phyloP scores from a whole-genome alignment of 2,888 invertebrate genomes.

The Nudaria mundana region DNA sequence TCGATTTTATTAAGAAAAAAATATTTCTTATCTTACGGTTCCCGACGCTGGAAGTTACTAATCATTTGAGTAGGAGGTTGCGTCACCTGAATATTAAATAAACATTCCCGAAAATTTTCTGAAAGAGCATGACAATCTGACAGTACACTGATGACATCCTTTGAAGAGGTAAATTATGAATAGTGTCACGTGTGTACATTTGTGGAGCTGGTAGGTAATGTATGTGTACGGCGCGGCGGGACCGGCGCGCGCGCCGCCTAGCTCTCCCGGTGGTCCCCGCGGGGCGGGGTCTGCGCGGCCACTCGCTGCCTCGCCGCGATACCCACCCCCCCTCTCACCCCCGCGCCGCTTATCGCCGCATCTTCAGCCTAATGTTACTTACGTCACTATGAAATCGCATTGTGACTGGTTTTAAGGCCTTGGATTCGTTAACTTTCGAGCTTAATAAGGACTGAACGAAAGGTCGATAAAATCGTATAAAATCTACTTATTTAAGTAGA shows the following conservation, averaged over 20 bases:
- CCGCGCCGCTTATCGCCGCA: conserved; percentile 69
- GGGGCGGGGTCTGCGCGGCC: conserved; percentile 77
- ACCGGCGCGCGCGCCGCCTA: conserved; percentile 66
- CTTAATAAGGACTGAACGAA: conserved; percentile 37
- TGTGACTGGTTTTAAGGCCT: conserved; percentile 40
- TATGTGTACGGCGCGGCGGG: conserved; percentile 40
- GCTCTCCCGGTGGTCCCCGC: conserved; percentile 80
- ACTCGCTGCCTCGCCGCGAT: conserved; percentile 63
- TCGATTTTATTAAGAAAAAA: conserved; percentile 18
- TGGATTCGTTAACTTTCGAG: conserved; percentile 37
- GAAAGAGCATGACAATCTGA: conserved; percentile 29
- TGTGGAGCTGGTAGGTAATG: conserved; percentile 53
- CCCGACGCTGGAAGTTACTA: too few species aligned
- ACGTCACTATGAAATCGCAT: conserved; percentile 62
- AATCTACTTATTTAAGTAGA: too few species aligned
- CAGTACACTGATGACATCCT: conserved; percentile 38
- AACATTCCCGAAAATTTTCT: conserved; percentile 13
- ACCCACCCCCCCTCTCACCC: conserved; percentile 45
- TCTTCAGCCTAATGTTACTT: conserved; percentile 72
- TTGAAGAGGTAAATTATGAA: conserved; percentile 45
- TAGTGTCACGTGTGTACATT: conserved; percentile 57
- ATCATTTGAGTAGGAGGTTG: conserved; percentile 10
- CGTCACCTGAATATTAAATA: conserved; percentile 11
- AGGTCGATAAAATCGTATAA: conserved; percentile 21
- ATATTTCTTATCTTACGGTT: too few species aligned